Evolutionary conservation across 2,113 vertebrate species (phyloP).

Genomic region (Toxotes jaculatrix): DNA sequence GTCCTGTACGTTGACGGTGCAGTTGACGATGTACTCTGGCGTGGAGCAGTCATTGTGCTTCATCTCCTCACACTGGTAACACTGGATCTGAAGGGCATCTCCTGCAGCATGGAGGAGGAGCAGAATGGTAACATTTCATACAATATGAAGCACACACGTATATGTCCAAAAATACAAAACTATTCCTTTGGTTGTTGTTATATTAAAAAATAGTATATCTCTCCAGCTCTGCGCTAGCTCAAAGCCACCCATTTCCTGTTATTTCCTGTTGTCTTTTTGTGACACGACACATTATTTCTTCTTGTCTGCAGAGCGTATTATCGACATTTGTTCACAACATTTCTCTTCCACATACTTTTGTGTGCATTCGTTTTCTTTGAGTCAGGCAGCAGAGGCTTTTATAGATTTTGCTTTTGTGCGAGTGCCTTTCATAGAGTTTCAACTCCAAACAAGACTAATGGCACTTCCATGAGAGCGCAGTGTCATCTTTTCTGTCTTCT

Average conservation of each 20-base stretch:
- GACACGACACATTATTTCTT: too few relatives aligned
- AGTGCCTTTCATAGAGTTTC: neutral
- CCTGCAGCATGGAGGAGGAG: slow-evolving; percentile 69
- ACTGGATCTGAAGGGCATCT: slow-evolving; percentile 94
- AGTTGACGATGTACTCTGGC: slow-evolving; percentile 96
- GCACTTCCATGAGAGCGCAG: neutral
- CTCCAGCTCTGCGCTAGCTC: neutral
- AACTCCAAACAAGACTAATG: slow-evolving; percentile 38
- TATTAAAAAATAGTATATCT: neutral
- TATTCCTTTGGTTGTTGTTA: neutral
- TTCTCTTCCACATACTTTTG: neutral
- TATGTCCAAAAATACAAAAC: too few relatives aligned
- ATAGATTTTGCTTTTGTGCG: slow-evolving; percentile 1
- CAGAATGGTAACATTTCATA: neutral
- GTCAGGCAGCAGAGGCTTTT: neutral
- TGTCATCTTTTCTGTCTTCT: slow-evolving; percentile 20
- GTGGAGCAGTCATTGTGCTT: slow-evolving; percentile 95
- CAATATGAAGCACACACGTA: too few relatives aligned
- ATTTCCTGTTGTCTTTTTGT: neutral
- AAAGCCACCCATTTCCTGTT: neutral
- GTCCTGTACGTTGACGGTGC: slow-evolving; percentile 98
- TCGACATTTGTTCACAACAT: neutral
- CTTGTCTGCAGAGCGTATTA: neutral
- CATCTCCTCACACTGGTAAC: slow-evolving; percentile 98
- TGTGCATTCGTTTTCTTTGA: neutral